phyloP scores from a whole-genome alignment of 2,888 invertebrate genomes.

The Xanthia togata region DNA sequence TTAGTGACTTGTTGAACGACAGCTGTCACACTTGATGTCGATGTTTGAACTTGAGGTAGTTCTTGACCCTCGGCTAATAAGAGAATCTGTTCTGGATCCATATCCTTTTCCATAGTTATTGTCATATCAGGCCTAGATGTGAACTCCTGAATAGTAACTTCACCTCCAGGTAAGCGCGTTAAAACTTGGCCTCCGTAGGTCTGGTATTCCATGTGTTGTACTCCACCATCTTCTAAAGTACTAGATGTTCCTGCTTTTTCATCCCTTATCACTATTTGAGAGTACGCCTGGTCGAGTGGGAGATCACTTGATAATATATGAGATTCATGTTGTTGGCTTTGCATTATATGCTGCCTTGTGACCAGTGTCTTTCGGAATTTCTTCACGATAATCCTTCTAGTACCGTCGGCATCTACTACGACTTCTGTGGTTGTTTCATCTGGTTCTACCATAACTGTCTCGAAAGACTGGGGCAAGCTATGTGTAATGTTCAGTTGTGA shows the following conservation, averaged over 20 bases:
- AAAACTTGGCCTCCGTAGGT: slow-evolving; percentile 92
- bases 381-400: slow-evolving; percentile 94
- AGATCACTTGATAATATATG: slow-evolving; percentile 89
- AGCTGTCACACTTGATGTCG: slow-evolving; percentile 94
- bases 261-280: slow-evolving; percentile 92
- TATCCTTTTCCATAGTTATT: slow-evolving; percentile 90
- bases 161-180: slow-evolving; percentile 91
- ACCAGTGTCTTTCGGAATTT: slow-evolving; percentile 93
- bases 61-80: slow-evolving; percentile 83
- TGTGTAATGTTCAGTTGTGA: slow-evolving; percentile 94
- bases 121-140: slow-evolving; percentile 91
- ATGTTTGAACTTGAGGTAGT: slow-evolving; percentile 89
- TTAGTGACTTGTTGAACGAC: slow-evolving; percentile 95
- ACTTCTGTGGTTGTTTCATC: slow-evolving; percentile 96
- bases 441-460: slow-evolving; percentile 95
- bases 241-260: slow-evolving; percentile 91
- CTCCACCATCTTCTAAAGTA: slow-evolving; percentile 91
- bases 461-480: slow-evolving; percentile 94
- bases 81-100: slow-evolving; percentile 88
- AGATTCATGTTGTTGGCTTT: slow-evolving; percentile 91
- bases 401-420: slow-evolving; percentile 95
- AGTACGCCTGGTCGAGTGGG: slow-evolving; percentile 92
- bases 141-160: slow-evolving; percentile 92
- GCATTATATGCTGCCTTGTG: slow-evolving; percentile 92
- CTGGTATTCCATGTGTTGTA: slow-evolving; percentile 91